Conservation (phyloP, 2,888 invertebrate genomes). For the Siphlonurus alternatus region DNA sequence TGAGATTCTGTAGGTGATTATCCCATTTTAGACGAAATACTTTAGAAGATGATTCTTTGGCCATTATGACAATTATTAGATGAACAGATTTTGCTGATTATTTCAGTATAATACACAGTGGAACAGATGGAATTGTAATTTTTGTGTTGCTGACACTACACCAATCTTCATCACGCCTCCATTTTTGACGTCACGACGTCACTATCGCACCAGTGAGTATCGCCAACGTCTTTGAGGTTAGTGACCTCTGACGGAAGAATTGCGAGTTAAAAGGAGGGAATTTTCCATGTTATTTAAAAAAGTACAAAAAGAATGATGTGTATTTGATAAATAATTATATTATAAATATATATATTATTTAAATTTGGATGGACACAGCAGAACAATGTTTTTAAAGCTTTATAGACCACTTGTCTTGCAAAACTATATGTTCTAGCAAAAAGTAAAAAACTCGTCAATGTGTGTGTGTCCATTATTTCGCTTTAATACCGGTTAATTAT, state of each 20-base stretch:
- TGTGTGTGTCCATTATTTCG: no score
- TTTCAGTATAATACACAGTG: neutral
- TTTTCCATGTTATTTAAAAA: no score
- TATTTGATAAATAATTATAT: no score
- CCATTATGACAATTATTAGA: neutral
- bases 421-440: no score
- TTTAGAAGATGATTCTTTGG: neutral
- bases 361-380: no score
- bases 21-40: slow-evolving; percentile 1
- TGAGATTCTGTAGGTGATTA: neutral
- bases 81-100: neutral
- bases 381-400: no score
- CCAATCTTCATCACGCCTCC: neutral
- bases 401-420: no score
- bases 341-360: no score
- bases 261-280: neutral
- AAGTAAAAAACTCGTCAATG: no score
- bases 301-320: neutral
- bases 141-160: neutral
- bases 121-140: neutral
- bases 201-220: no score
- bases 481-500: no score
- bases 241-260: neutral
- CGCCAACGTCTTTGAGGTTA: neutral
- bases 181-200: neutral